These are phyloP conservation scores for Drosophila bunnanda DNA, from an alignment of 2,888 invertebrate species.

Conservation along the genomic window DNA sequence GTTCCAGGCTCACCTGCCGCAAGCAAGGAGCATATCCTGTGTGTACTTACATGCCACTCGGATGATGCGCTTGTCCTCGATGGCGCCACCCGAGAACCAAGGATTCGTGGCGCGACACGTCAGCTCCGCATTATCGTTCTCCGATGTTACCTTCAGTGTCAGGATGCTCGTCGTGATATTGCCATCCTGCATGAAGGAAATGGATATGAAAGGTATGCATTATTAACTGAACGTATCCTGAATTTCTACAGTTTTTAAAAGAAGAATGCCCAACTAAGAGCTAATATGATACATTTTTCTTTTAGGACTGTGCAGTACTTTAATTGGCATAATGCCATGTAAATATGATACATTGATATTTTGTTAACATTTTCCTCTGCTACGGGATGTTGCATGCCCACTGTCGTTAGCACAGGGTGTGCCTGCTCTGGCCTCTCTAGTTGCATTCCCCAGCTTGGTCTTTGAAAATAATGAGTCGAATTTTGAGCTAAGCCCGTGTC, in stretches of 20 bases:
- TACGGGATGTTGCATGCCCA: not conserved
- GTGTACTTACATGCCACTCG: slow-evolving; percentile 92
- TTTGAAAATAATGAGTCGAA: slow-evolving; percentile 60
- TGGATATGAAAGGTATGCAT: not conserved
- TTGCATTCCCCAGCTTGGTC: slow-evolving; percentile 12
- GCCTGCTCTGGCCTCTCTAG: slow-evolving; percentile 16
- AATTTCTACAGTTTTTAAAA: not conserved
- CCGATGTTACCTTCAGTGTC: slow-evolving; percentile 90
- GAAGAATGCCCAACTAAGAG: too few species aligned
- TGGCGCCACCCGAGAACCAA: slow-evolving; percentile 92
- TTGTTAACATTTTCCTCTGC: not conserved
- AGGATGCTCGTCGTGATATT: slow-evolving; percentile 90
- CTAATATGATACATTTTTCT: not conserved
- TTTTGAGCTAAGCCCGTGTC: slow-evolving; percentile 45
- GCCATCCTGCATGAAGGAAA: slow-evolving; percentile 76
- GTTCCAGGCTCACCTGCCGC: slow-evolving; percentile 23
- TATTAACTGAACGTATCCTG: not conserved
- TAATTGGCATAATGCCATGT: slow-evolving; percentile 1
- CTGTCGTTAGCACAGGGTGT: not conserved
- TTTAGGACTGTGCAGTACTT: not conserved
- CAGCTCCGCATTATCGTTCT: slow-evolving; percentile 93
- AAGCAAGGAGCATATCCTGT: slow-evolving; percentile 11
- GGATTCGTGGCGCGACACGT: slow-evolving; percentile 94
- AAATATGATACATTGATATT: slow-evolving; percentile 2
- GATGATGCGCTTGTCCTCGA: slow-evolving; percentile 91